phyloP scores from a whole-genome alignment of 35 echinoderm and acorn worm genomes.

The Apostichopus japonicus region DNA sequence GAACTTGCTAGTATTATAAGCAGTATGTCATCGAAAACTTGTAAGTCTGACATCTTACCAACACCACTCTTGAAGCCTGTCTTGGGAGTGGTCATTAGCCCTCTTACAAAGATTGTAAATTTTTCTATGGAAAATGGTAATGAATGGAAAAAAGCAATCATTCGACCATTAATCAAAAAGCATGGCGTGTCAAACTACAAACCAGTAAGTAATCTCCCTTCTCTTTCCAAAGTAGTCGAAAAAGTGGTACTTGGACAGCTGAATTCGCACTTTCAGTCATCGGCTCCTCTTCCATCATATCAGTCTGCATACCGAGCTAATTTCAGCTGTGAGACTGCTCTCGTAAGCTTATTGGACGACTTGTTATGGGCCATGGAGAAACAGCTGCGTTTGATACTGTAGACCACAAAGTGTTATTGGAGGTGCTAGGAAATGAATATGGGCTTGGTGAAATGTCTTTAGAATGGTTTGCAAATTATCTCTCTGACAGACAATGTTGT shows the following conservation, averaged over 20 bases:
- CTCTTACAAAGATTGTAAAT: neutral
- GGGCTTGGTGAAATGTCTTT: neutral
- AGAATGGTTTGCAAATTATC: neutral
- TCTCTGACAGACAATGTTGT: neutral
- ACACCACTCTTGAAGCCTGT: neutral
- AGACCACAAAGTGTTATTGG: slow-evolving; percentile 21
- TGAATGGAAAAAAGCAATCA: neutral
- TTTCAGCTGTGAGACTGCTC: slow-evolving; percentile 33
- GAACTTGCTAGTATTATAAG: neutral
- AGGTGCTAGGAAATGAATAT: slow-evolving; percentile 25
- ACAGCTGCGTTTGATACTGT: slow-evolving; percentile 25
- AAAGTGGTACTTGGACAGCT: neutral
- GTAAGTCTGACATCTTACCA: neutral
- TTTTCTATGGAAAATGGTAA: neutral
- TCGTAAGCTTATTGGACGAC: slow-evolving; percentile 14
- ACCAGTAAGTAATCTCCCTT: neutral
- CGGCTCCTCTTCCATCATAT: neutral
- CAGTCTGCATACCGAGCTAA: slow-evolving; percentile 19
- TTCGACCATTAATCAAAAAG: neutral
- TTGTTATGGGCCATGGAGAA: slow-evolving; percentile 32
- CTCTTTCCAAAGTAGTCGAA: neutral
- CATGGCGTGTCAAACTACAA: neutral
- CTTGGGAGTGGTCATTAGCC: neutral
- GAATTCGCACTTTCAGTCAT: neutral
- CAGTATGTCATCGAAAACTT: neutral